Evolutionary conservation across 2,113 vertebrate species (phyloP), one percentile per base, ranked within the genome.

Genomic region (Toxostoma redivivum): DNA sequence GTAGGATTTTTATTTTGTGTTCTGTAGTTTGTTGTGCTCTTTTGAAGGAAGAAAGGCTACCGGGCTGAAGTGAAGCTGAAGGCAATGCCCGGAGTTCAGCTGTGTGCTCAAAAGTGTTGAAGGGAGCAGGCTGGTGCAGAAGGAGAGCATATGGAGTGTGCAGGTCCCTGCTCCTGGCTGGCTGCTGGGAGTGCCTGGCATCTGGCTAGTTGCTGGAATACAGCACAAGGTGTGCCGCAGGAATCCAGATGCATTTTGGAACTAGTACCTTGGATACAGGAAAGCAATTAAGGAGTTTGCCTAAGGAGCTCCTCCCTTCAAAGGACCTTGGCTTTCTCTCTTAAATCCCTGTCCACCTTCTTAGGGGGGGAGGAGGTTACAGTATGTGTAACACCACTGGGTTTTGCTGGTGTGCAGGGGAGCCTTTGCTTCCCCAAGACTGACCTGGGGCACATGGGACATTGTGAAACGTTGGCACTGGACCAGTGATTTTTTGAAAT

Each of bases 21-120:
- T 70, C 53, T 37, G 37, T 27, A 47, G 31, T 38, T 50, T 45
- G 31, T 37, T 69, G 28, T 27, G 35, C 0, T 85, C 14, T 30
- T 24, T 15, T 15, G 22, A 13, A 35, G 73, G 78, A 57, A 57
- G 64, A 35, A 3, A 31, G 38, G 33, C 81, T 73, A 76, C 73
- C 48, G 65, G 60, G 21, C 42, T 50, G 66, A 19, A 28, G 54
- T 14, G 9, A 5, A 10, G 53, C 86, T 8, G 90, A 4, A 38
- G 78, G 74, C 40, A 44, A 4, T 22, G 86, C 20, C 11, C 11
- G 71, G 6, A 3, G 47, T 8, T n/a, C 9, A 17, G 77, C 84
- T 16, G 25, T 35, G 21, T 10, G 30, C 69, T 66, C 6, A 0
- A 19, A 7, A 0, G 15, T 2, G 11, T 4, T 15, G 2, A 3